Evolutionary conservation across 2,797 vertebrate species (phyloP).

Genomic region (Arnoldichthys spilopterus): DNA sequence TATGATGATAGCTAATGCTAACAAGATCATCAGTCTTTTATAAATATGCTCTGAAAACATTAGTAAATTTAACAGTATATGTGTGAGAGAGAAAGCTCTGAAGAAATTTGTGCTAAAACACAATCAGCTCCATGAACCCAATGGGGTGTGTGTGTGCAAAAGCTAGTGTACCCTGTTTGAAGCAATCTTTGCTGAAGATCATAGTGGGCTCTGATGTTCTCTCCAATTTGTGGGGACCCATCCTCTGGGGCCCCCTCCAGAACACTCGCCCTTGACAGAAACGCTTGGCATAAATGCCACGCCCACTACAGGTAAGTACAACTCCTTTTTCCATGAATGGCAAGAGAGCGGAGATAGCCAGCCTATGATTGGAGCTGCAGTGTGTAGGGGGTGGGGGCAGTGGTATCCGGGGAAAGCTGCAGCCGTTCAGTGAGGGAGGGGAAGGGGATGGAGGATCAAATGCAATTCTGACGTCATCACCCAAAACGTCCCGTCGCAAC

Average conservation of each 20-base stretch:
- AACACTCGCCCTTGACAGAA: slow-evolving; percentile 82
- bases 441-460: slow-evolving; percentile 71
- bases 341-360: slow-evolving; percentile 74
- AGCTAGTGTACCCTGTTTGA: slow-evolving; percentile 71
- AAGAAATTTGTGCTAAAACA: no score
- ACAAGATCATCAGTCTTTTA: no score
- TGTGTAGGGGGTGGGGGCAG: slow-evolving; percentile 75
- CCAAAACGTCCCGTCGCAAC: slow-evolving; percentile 64
- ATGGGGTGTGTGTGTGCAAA: not conserved
- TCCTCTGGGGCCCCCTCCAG: slow-evolving; percentile 78
- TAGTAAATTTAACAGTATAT: no score
- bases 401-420: slow-evolving; percentile 66
- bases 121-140: no score
- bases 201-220: slow-evolving; percentile 65
- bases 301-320: slow-evolving; percentile 75
- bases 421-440: slow-evolving; percentile 23
- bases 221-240: slow-evolving; percentile 76
- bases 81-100: no score
- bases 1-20: no score
- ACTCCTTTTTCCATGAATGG: slow-evolving; percentile 81
- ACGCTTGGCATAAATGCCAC: slow-evolving; percentile 81
- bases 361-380: slow-evolving; percentile 40
- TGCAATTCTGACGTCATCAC: slow-evolving; percentile 73
- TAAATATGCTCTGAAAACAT: no score
- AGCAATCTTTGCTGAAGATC: slow-evolving; percentile 77